Percentiles rank a stretch among this genome's conserved stretches.
Conservation (phyloP, 2,113 vertebrate species). For the Origma solitaria region DNA sequence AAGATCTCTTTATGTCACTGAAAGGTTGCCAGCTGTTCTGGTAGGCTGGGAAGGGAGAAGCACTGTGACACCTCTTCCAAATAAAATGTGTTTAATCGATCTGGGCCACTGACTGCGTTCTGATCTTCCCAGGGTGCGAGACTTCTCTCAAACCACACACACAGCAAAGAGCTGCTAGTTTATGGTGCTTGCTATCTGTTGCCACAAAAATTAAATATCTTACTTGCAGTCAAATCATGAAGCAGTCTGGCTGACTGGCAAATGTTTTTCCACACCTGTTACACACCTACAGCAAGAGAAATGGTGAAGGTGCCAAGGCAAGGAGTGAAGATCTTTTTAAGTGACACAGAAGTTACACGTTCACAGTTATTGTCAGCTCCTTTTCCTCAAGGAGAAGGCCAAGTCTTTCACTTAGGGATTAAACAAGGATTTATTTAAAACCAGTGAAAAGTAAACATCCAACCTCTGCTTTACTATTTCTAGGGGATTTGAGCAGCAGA, state of each 20-base stretch:
- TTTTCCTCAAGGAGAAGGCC: neutral
- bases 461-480: neutral
- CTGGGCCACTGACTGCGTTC: neutral
- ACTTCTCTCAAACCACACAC: neutral
- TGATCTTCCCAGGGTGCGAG: neutral
- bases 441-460: constrained; percentile 29
- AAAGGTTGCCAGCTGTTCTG: neutral
- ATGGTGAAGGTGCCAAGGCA: neutral
- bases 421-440: constrained; percentile 38
- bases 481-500: constrained; percentile 10
- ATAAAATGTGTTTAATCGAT: neutral
- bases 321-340: neutral
- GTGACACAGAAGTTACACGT: neutral
- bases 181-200: neutral
- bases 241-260: neutral
- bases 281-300: neutral
- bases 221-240: neutral
- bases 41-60: neutral
- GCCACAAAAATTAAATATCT: neutral
- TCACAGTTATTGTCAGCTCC: constrained; percentile 6
- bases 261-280: neutral
- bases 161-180: neutral
- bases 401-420: constrained; percentile 12
- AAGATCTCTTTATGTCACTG: neutral
- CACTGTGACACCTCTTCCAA: neutral